These are phyloP conservation scores for Gymnoscelis rufifasciata DNA, from an alignment of 2,888 invertebrate species.

Conservation along the genomic window DNA sequence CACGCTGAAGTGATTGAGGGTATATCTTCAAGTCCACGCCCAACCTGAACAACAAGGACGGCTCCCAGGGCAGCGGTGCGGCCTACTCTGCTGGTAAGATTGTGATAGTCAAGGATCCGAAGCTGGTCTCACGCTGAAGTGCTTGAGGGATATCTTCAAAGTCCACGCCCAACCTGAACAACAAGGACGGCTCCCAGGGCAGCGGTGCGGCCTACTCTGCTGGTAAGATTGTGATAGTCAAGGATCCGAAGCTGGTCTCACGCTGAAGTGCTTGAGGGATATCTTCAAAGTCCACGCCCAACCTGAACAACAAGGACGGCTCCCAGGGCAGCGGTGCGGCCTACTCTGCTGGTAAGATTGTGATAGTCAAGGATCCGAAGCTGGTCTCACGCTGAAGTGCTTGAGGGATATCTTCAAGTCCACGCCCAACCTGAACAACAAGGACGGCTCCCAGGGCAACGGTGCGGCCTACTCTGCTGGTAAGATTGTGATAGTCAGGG, in stretches of 20 bases:
- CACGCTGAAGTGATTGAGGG: conserved; percentile 44
- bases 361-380: too few species aligned
- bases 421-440: conserved; percentile 95
- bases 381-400: background rate
- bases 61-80: conserved; percentile 48
- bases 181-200: conserved; percentile 82
- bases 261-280: conserved; percentile 62
- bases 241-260: too few species aligned
- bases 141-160: conserved; percentile 88
- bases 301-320: conserved; percentile 91
- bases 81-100: conserved; percentile 52
- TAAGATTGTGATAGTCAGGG: conserved; percentile 26
- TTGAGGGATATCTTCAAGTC: conserved; percentile 92
- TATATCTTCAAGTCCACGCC: conserved; percentile 98
- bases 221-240: conserved; percentile 38
- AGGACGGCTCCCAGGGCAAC: conserved; percentile 78
- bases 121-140: too few species aligned
- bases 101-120: too few species aligned
- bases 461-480: conserved; percentile 54
- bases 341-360: conserved; percentile 48
- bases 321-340: conserved; percentile 49
- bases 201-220: conserved; percentile 53
- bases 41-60: conserved; percentile 93
- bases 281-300: conserved; percentile 98
- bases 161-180: conserved; percentile 96